Conservation (phyloP, 2,113 vertebrate species). For the Macroglossus sobrinus region DNA sequence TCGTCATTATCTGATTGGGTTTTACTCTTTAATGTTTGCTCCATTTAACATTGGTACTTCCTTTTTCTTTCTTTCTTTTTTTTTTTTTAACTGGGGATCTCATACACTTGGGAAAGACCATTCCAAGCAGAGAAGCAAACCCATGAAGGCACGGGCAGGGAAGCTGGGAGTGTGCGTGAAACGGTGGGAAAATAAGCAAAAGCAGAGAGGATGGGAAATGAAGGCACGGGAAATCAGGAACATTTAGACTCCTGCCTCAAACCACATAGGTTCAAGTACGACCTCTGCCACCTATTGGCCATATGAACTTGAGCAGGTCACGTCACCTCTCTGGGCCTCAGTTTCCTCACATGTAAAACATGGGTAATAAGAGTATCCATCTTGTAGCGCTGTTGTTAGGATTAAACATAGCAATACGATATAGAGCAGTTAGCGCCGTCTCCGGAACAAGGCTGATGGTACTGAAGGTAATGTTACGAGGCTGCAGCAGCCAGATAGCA, state of each 20-base stretch:
- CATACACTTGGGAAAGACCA: neutral
- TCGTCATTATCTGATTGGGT: neutral
- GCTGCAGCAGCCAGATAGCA: neutral
- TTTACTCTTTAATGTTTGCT: neutral
- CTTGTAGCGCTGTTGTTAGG: neutral
- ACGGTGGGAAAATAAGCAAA: neutral
- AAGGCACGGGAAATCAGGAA: neutral
- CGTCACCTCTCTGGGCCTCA: neutral
- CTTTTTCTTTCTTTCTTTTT: too few relatives aligned
- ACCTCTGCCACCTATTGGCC: neutral
- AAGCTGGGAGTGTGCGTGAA: neutral
- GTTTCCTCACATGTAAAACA: neutral
- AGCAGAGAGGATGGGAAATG: neutral
- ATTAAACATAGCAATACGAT: neutral
- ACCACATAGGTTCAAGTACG: neutral
- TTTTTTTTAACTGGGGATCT: neutral
- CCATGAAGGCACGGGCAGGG: fast-evolving
- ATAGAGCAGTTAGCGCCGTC: neutral
- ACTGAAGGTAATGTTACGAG: neutral
- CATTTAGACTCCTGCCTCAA: neutral
- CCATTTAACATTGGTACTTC: neutral
- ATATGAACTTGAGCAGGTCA: neutral
- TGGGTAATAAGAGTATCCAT: too few relatives aligned
- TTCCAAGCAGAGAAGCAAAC: neutral
- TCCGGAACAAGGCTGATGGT: neutral